Evolutionary conservation across 2,797 vertebrate genomes (phyloP).

Genomic region (Pristis pectinata): DNA sequence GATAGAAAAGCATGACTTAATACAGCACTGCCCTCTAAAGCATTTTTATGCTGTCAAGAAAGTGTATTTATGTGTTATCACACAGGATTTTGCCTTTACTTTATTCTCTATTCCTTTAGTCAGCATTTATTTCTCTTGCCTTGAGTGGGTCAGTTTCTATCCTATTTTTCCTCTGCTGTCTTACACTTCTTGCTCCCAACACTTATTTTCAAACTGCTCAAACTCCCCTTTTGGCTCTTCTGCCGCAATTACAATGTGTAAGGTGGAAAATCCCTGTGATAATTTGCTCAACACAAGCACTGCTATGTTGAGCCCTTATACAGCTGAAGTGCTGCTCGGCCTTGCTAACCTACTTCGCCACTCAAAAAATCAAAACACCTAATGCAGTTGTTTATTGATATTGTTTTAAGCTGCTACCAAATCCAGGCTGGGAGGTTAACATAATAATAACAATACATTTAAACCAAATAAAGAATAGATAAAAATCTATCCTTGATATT

Average conservation of each 20-base stretch:
- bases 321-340: background rate
- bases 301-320: background rate
- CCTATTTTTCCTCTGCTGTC: background rate
- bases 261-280: background rate
- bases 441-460: background rate
- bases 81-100: background rate
- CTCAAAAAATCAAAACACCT: background rate
- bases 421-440: background rate
- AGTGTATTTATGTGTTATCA: background rate
- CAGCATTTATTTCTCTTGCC: background rate
- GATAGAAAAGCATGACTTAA: background rate
- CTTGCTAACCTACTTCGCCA: background rate
- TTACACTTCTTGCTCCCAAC: background rate
- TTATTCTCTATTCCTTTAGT: background rate
- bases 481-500: background rate
- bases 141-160: background rate
- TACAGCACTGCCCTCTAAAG: background rate
- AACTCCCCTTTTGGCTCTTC: background rate
- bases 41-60: background rate
- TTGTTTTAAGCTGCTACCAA: background rate
- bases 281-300: background rate
- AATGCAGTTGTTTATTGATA: background rate
- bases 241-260: background rate
- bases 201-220: background rate
- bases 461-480: background rate